Base-by-base conservation (phyloP, 2,888 invertebrate species). In the Timema podura region DNA sequence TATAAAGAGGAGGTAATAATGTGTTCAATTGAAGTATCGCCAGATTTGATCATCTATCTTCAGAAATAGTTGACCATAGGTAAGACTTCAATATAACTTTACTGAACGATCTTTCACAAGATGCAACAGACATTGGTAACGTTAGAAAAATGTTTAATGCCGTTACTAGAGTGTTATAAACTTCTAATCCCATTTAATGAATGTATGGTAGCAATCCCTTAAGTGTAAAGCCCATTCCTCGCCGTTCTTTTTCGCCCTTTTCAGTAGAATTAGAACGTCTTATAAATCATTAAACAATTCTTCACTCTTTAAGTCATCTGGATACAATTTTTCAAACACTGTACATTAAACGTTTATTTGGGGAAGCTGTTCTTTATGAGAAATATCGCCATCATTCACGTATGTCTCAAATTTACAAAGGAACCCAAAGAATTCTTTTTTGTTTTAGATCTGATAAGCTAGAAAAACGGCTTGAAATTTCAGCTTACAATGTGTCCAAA, bases 141-240 rank as follows among this genome's bases (percentile, higher is more conserved):
- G 57, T 57, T 9, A 57, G 13, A 15, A 57, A 57, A 57, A 57
- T 57, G 15, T 57, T 57, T 57, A 13, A 57, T 9, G 57, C n/a
- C 2, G 57, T 57, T 57, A 30, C 57, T 57, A n/a, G 15, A 16
- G 57, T 57, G 8, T 5, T 57, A 9, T 13, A 57, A 8, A n/a
- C 57, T 57, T 57, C 54, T 54, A 54, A 54, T 54, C 57, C 15
- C 57, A 57, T 57, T 57, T 9, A 57, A 57, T 5, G 30, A 57
- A 57, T n/a, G 57, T n/a, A 57, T 13, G 8, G 15, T 30, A 57
- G 57, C 57, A 57, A 57, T 11, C 57, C 57, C 57, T n/a, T 57
- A 57, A 30, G n/a, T 30, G 15, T n/a, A 57, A 57, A 57, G 15
- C 3, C 16, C 30, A 57, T 57, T 57, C n/a, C 3, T 5, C 57